These are phyloP conservation scores for Ochotona princeps DNA, from an alignment of 2,113 vertebrate genomes.

Conservation along the genomic window DNA sequence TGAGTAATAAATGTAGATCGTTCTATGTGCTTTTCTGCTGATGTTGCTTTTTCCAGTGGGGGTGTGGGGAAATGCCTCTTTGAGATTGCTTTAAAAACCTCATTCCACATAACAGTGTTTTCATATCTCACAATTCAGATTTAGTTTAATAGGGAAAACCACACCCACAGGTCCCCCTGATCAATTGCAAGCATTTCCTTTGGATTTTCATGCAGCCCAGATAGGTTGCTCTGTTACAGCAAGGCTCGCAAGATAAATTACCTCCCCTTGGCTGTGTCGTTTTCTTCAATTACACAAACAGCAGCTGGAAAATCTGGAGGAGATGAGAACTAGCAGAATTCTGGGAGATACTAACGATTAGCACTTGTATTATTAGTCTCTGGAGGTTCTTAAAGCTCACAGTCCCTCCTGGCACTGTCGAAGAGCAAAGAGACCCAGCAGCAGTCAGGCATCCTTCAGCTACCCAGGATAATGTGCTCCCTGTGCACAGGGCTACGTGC, in stretches of 20 bases:
- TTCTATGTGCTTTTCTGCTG: not conserved
- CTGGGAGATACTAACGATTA: conserved; percentile 73
- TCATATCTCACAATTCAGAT: not conserved
- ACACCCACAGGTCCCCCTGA: conserved; percentile 36
- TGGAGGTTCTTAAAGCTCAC: conserved; percentile 62
- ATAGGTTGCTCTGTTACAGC: conserved; percentile 9
- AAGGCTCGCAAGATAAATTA: conserved; percentile 75
- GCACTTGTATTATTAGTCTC: conserved; percentile 74
- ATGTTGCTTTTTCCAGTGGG: not conserved
- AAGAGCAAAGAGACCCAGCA: conserved; percentile 43
- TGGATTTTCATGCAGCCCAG: conserved; percentile 53
- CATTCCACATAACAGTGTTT: not conserved
- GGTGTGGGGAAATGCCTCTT: not conserved
- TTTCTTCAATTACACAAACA: conserved; percentile 78
- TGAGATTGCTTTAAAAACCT: conserved; percentile 6
- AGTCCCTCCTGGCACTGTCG: conserved; percentile 59
- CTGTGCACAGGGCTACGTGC: not conserved
- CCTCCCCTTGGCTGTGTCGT: conserved; percentile 74
- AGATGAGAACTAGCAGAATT: conserved; percentile 74
- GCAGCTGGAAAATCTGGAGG: conserved; percentile 69
- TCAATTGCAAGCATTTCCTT: conserved; percentile 68
- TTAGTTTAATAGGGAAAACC: conserved; percentile 16
- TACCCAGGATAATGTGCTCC: not conserved
- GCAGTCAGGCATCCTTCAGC: conserved; percentile 20
- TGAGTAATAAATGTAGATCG: conserved; percentile 53